Conservation (phyloP, 2,113 vertebrate species). For the Strigops habroptila region DNA sequence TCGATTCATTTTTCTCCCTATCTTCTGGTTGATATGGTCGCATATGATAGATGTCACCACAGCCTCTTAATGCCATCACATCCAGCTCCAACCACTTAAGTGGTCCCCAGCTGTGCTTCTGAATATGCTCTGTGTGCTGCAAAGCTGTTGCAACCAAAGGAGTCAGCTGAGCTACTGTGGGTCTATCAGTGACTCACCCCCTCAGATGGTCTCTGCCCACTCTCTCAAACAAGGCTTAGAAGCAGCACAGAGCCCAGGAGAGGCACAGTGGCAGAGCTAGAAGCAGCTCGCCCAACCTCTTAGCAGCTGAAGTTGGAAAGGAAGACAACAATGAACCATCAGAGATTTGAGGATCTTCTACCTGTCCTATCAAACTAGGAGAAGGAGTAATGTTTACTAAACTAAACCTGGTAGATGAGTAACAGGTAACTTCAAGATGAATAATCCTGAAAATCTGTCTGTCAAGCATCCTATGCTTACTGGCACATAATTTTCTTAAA, state of each 20-base stretch:
- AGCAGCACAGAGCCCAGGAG: accelerated
- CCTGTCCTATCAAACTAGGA: not conserved
- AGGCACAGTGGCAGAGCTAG: not conserved
- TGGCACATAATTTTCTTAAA: not conserved
- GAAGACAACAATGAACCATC: not conserved
- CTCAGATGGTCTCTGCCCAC: accelerated
- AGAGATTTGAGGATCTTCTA: not conserved
- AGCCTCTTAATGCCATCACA: not conserved
- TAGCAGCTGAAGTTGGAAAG: not conserved
- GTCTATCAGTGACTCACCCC: accelerated
- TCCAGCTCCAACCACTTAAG: not conserved
- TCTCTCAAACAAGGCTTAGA: accelerated
- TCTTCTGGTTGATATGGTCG: not conserved
- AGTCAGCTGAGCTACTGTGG: accelerated
- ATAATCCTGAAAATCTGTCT: not conserved
- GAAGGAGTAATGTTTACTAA: not conserved
- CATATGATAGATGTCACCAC: not conserved
- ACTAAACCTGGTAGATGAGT: not conserved
- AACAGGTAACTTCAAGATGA: not conserved
- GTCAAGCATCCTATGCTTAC: not conserved
- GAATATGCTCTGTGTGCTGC: not conserved
- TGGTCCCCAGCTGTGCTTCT: not conserved
- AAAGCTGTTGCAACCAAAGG: not conserved
- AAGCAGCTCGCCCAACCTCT: not conserved
- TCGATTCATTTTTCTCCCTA: not conserved